Base-by-base conservation (phyloP, 2,888 invertebrate genomes). In the Diogma glabrata region DNA sequence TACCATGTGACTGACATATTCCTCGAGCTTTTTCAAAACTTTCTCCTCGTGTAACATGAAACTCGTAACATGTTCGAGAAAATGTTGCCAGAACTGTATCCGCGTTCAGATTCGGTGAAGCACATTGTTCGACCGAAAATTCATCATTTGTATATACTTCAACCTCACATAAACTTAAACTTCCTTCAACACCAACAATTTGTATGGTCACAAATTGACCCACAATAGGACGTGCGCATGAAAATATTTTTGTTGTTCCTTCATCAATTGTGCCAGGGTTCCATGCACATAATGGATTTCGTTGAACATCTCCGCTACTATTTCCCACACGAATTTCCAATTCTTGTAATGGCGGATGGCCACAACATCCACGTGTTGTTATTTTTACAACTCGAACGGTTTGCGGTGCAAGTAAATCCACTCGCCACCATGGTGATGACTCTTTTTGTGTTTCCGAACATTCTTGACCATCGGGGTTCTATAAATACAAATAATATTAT, bases 341-440 rank as follows among this genome's bases (percentile, higher is more conserved):
- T 65, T 91, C 91, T 67, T 89, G 88, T 12, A 92, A 73, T 3
- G 90, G 90, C 62, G 89, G 88, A 63, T 90, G 88, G 53, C 90
- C 90, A 78, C 70, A 70, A 54, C 70, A 70, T 19, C 69, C 70
- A 6, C 70, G 76, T 0, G 91, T 91, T 9, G 91, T 88, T 48
- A 93, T 84, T 55, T 90, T 73, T 36, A 93, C 87, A 33, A 88
- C 88, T 64, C 86, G 82, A 50, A 93, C 82, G 1, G 88, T 80
- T 66, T 91, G 91, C 23, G 90, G 82, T 52, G 84, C 74, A 33
- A 93, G 74, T 45, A 93, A 73, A 66, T 93, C 90, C 8, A 92
- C 91, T 60, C 85, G 83, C 92, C 92, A 93, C 90, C 91, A 93
- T 0, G 92, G 92, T 19, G 90, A 90, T 0, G 86, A 84, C 63